Base-by-base conservation (phyloP, 1,140 invertebrate genomes). In the Euura saliciscinereae region DNA sequence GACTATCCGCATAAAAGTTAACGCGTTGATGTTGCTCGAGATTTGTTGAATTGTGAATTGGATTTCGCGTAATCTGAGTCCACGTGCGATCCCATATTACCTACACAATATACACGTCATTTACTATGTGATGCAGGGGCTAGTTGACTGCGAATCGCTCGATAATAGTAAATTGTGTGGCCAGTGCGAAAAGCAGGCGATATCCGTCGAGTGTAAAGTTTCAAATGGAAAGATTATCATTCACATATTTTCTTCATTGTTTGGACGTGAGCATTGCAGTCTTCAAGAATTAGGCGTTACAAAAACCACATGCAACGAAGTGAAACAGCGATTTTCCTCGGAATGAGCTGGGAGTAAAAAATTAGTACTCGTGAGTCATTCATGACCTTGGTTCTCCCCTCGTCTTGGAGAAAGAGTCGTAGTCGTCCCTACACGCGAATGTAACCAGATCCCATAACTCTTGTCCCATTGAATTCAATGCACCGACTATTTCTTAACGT, bases 391-490 rank as follows among this genome's bases (percentile, higher is more conserved):
- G 28, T 13, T 65, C 11, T 11, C 70, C n/a, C 51, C 43, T 45
- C 45, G 45, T 43, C 66, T 11, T 11, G 2, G 68, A 44, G 45
- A 69, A 69, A 44, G 68, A 59, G 69, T 45, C 13, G 45, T 45
- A 28, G 28, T 28, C 28, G 28, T 28, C 69, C 44, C 64, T 51
- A 11, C 45, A 42, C 45, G 45, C 59, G 59, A 45, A 64, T 43
- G 45, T 64, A 64, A 28, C 46, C 42, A 66, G 70, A 66, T 59
- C 11, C n/a, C 78, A 76, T 79, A 79, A 80, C 77, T 80, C 78
- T 80, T 76, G 68, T 78, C 73, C 78, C 78, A 79, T 80, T 80
- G 76, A 78, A 78, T 78, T 73, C 79, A 74, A 75, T 69, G 71
- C 74, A 72, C 69, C 75, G 13, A 59, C 51, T 59, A 11, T 59